Percentiles rank a stretch among this genome's conserved stretches.
phyloP scores from a whole-genome alignment of 2,113 vertebrate species.

The Leptobrachium ailaonicum region DNA sequence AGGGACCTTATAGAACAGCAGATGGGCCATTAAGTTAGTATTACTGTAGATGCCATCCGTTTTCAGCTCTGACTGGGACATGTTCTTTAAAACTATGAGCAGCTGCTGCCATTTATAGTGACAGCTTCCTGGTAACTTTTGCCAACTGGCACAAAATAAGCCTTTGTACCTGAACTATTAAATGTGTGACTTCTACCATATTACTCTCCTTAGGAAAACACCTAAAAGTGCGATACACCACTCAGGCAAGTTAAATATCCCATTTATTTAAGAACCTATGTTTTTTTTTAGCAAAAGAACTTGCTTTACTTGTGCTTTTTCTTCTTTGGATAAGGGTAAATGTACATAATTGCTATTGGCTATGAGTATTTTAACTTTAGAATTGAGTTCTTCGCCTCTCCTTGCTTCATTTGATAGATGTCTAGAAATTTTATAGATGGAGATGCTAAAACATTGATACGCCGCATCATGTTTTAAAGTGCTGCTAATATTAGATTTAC shows the following conservation, averaged over 20 bases:
- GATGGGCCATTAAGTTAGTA: constrained; percentile 99
- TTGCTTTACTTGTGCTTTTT: too few relatives aligned
- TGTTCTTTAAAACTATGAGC: constrained; percentile 99
- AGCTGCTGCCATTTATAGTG: constrained; percentile 99
- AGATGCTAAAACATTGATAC: too few relatives aligned
- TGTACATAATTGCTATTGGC: too few relatives aligned
- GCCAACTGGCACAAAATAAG: constrained; percentile 96
- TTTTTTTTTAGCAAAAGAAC: too few relatives aligned
- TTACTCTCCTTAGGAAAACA: constrained; percentile 71
- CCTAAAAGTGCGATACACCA: background rate
- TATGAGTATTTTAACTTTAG: too few relatives aligned
- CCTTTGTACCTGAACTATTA: constrained; percentile 89
- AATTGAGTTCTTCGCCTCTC: too few relatives aligned
- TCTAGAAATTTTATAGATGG: too few relatives aligned
- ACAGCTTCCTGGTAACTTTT: constrained; percentile 99
- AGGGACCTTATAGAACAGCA: constrained; percentile 99
- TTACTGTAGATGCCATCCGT: constrained; percentile 99
- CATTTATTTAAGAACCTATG: too few relatives aligned
- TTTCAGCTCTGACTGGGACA: constrained; percentile 99
- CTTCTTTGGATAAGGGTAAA: too few relatives aligned
- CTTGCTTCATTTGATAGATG: too few relatives aligned
- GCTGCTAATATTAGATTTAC: too few relatives aligned
- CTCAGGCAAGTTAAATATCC: background rate
- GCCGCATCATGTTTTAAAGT: too few relatives aligned
- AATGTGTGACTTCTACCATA: constrained; percentile 85